phyloP scores from a whole-genome alignment of 2,113 vertebrate species.

The Himantopus leucocephalus region DNA sequence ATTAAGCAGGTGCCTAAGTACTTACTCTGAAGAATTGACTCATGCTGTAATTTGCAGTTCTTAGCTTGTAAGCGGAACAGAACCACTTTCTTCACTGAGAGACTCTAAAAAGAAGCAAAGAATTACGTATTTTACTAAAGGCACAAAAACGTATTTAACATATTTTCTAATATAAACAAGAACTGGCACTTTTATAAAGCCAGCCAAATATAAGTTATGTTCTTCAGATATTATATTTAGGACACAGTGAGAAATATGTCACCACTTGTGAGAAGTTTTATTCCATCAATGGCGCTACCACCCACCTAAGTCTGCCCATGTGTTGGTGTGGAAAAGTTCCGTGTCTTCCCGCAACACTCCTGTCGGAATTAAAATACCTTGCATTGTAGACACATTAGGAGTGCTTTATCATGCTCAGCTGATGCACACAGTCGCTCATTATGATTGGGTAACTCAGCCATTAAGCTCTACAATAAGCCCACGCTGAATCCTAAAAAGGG shows the following conservation, averaged over 20 bases:
- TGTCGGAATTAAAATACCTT: not conserved
- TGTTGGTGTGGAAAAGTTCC: not conserved
- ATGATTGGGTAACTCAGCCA: conserved; percentile 51
- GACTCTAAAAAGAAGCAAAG: not conserved
- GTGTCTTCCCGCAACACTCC: not conserved
- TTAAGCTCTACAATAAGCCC: conserved; percentile 43
- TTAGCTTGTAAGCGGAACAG: not conserved
- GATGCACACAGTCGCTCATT: conserved; percentile 30
- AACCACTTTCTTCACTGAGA: not conserved
- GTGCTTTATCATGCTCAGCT: conserved; percentile 45
- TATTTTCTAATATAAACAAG: not conserved
- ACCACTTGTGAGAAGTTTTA: not conserved
- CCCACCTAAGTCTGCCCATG: conserved; percentile 29
- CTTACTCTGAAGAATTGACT: not conserved
- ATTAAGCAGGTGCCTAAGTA: not conserved
- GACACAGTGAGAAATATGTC: not conserved
- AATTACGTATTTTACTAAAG: not conserved
- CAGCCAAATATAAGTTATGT: not conserved
- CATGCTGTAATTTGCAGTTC: not conserved
- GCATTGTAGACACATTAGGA: conserved; percentile 48
- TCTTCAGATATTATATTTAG: not conserved
- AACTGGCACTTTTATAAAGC: not conserved
- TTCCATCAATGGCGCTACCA: not conserved
- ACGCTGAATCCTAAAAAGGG: conserved; percentile 46
- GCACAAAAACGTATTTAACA: not conserved